Conservation (phyloP, 2,797 vertebrate genomes). For the Epinephelus coioides region DNA sequence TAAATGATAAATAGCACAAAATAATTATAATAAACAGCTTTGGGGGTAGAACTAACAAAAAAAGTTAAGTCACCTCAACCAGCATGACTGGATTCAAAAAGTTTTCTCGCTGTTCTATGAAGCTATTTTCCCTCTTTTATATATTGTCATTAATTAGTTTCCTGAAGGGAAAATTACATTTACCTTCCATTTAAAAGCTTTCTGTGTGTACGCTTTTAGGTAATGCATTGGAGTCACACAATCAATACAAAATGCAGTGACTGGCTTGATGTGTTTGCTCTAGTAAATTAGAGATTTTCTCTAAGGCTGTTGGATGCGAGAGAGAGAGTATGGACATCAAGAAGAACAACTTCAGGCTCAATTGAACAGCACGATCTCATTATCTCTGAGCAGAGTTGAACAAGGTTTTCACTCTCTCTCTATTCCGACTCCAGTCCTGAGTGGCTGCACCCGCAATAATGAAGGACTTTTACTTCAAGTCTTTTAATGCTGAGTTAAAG, state of each 20-base stretch:
- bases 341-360: conserved; percentile 60
- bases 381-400: conserved; percentile 44
- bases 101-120: neutral
- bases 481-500: conserved; percentile 17
- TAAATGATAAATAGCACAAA: too few species aligned
- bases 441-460: conserved; percentile 33
- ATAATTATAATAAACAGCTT: too few species aligned
- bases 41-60: neutral
- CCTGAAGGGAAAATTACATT: conserved; percentile 4
- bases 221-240: conserved; percentile 9
- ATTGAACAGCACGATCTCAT: conserved; percentile 58
- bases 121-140: neutral
- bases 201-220: conserved; percentile 3
- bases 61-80: neutral
- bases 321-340: conserved; percentile 43
- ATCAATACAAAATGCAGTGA: conserved; percentile 20
- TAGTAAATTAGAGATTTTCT: conserved; percentile 45
- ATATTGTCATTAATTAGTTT: neutral
- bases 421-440: neutral
- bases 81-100: too few species aligned
- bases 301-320: conserved; percentile 20
- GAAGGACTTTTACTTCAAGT: conserved; percentile 22
- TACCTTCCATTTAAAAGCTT: conserved; percentile 17
- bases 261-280: conserved; percentile 23
- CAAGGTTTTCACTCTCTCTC: conserved; percentile 40